A percentile compares a stretch with the other conserved stretches of the same genome.
These are phyloP conservation scores for Brotula barbata DNA, from an alignment of 2,797 vertebrate genomes.

Conservation along the genomic window DNA sequence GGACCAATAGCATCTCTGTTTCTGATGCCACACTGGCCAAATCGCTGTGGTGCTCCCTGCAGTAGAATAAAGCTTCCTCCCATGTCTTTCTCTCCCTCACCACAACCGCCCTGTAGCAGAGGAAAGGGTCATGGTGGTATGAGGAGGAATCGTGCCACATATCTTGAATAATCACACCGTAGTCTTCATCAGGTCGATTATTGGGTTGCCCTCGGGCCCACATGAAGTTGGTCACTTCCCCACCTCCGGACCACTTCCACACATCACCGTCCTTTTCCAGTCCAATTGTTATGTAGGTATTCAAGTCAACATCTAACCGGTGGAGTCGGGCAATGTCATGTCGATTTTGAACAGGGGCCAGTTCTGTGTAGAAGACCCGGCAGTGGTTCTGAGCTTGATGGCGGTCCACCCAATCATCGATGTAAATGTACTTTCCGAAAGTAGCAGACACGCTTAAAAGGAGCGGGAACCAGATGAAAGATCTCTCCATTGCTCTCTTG, in stretches of 20 bases:
- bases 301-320: fast-evolving
- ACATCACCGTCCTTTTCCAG: neutral
- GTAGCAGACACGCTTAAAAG: constrained; percentile 26
- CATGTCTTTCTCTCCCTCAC: constrained; percentile 58
- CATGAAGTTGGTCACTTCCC: neutral
- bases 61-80: constrained; percentile 56
- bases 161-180: fast-evolving
- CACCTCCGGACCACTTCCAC: constrained; percentile 62
- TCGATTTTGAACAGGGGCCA: constrained; percentile 33
- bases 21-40: constrained; percentile 48
- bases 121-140: fast-evolving
- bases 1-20: constrained; percentile 47
- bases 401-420: fast-evolving
- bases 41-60: constrained; percentile 39
- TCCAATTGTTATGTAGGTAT: neutral
- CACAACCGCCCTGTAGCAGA: constrained; percentile 45
- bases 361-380: constrained; percentile 32
- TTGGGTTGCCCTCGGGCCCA: fast-evolving
- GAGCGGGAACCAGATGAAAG: constrained; percentile 1
- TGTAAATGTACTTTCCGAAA: constrained; percentile 39
- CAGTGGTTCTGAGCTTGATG: constrained; percentile 32
- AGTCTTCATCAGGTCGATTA: fast-evolving
- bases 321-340: fast-evolving
- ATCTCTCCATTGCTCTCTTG: constrained; percentile 20
- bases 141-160: fast-evolving